Percentiles rank a stretch among this genome's conserved stretches.
Evolutionary conservation across 2,113 vertebrate genomes (phyloP).

Genomic region (Lynx canadensis): DNA sequence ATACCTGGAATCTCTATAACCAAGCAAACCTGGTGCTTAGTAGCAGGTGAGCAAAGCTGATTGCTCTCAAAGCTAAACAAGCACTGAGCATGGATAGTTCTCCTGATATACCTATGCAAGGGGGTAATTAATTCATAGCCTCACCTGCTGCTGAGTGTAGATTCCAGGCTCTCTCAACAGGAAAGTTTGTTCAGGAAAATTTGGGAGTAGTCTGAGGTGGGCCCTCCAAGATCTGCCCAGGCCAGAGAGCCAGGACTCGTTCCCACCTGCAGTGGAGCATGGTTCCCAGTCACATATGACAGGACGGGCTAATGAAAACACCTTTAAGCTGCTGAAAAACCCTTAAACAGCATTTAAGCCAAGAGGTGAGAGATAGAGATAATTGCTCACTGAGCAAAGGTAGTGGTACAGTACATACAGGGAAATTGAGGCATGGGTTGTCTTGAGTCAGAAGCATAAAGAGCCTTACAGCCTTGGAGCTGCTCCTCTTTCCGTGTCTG

Average conservation of each 20-base stretch:
- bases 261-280: background rate
- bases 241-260: background rate
- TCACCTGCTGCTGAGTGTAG: background rate
- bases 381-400: background rate
- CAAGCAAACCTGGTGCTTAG: background rate
- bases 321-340: background rate
- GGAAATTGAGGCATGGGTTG: background rate
- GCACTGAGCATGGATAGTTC: background rate
- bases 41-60: background rate
- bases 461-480: background rate
- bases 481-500: background rate
- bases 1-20: background rate
- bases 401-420: background rate
- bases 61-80: background rate
- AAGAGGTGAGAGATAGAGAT: background rate
- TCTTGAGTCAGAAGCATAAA: background rate
- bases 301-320: background rate
- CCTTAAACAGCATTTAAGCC: background rate
- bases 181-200: background rate
- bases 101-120: background rate
- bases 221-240: background rate
- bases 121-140: background rate
- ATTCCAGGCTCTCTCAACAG: background rate
- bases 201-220: background rate
- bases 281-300: background rate